Evolutionary conservation across 2,113 vertebrate species (phyloP), one percentile per base, ranked within the genome.

Genomic region (Aegotheles bennettii): DNA sequence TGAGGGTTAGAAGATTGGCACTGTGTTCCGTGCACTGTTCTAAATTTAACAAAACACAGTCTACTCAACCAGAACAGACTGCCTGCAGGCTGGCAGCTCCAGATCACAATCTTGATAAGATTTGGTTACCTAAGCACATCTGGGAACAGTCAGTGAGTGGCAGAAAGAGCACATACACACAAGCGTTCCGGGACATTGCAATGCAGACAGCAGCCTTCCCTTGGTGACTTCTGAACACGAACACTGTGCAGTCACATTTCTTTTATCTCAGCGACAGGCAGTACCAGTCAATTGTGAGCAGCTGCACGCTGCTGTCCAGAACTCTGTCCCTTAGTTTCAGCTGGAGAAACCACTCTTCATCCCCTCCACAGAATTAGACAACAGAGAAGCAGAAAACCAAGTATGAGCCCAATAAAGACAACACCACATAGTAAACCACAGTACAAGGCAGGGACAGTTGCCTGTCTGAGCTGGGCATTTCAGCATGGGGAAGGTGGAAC

Each of bases 41-140:
- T 70, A 69, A 60, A 81, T 78, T 48, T 74, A 94, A 73, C 78
- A 48, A 69, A 87, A 38, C 7, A 29, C 25, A 61, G 54, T 6
- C 54, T 29, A 36, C 36, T 87, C 78, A 75, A 54, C 14, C 70
- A 88, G 90, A 93, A 70, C 74, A 92, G 53, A 18, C 86, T 76
- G 89, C 82, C 86, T 77, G 78, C 83, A 77, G 73, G 54, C 85
- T 69, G 78, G 83, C 82, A 95, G 85, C 75, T 90, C 90, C 90
- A 78, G 59, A 67, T 70, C 57, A 6, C 47, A 70, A 33, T 3
- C 47, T 35, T 45, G 47, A 64, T 17, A 36, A n/a, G 85, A 60
- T 81, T 14, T 21, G 79, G 71, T 67, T 74, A 74, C 78, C 87
- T 59, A 51, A 85, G 76, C 83, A 95, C 93, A 90, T 38, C 64